These are phyloP conservation scores for Dryococelus australis DNA, from an alignment of 2,888 invertebrate species.

Conservation along the genomic window DNA sequence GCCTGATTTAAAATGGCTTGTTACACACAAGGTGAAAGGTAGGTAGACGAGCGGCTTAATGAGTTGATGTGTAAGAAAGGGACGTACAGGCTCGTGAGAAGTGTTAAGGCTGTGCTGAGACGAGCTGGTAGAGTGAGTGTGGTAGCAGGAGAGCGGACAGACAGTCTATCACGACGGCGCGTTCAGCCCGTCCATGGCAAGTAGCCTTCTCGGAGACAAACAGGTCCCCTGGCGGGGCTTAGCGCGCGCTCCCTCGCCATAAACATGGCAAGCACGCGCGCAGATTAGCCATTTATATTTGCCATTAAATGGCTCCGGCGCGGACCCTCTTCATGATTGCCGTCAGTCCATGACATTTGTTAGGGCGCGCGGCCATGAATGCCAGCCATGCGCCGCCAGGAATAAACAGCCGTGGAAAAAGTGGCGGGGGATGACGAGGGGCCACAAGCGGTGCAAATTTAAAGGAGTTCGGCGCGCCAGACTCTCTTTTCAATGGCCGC, in stretches of 20 bases:
- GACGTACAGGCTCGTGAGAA: too few species aligned
- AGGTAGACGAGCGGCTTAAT: too few species aligned
- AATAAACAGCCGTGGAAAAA: slow-evolving; percentile 34
- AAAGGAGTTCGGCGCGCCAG: background rate
- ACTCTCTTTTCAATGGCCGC: background rate
- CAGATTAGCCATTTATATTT: slow-evolving; percentile 48
- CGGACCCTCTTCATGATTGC: slow-evolving; percentile 36
- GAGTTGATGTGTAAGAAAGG: too few species aligned
- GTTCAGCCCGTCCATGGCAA: too few species aligned
- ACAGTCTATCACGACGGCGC: too few species aligned
- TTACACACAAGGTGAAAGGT: too few species aligned
- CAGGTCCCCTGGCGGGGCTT: background rate
- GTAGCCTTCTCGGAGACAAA: background rate
- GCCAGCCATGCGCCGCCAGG: slow-evolving; percentile 24
- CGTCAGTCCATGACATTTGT: background rate
- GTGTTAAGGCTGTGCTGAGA: too few species aligned
- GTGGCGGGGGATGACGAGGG: background rate
- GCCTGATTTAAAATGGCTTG: too few species aligned
- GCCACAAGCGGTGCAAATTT: background rate
- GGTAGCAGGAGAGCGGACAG: too few species aligned
- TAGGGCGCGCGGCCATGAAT: slow-evolving; percentile 24
- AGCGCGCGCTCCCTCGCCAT: slow-evolving; percentile 29
- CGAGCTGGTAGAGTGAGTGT: too few species aligned
- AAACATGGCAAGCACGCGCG: slow-evolving; percentile 45
- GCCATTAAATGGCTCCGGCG: slow-evolving; percentile 46